phyloP scores from a whole-genome alignment of 1,140 invertebrate species.

The Penaeus japonicus region DNA sequence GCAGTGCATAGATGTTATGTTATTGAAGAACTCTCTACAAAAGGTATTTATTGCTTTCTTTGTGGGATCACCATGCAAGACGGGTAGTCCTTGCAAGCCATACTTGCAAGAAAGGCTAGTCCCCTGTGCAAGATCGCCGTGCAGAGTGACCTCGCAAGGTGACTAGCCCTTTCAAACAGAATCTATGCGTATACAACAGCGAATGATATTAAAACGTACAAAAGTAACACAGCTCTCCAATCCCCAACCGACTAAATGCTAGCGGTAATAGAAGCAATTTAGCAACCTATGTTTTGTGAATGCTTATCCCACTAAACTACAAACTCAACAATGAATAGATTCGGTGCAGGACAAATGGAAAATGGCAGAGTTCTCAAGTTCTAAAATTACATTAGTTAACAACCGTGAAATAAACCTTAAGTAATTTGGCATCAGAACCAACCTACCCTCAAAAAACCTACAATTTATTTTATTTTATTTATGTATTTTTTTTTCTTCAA shows the following conservation, averaged over 20 bases:
- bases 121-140: too few species aligned
- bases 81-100: slow-evolving; percentile 24
- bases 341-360: slow-evolving; percentile 15
- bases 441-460: slow-evolving; percentile 39
- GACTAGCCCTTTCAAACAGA: too few species aligned
- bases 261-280: slow-evolving; percentile 26
- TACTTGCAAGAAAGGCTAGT: too few species aligned
- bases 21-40: slow-evolving; percentile 57
- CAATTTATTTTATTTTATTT: slow-evolving; percentile 7
- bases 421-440: slow-evolving; percentile 42
- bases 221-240: slow-evolving; percentile 3
- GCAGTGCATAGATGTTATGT: slow-evolving; percentile 54
- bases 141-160: too few species aligned
- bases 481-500: not conserved
- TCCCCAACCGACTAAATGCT: not conserved
- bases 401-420: slow-evolving; percentile 18
- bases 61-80: slow-evolving; percentile 53
- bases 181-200: not conserved
- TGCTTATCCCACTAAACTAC: slow-evolving; percentile 26
- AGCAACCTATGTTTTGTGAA: slow-evolving; percentile 18
- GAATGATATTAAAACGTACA: slow-evolving; percentile 19
- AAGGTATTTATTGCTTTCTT: slow-evolving; percentile 55
- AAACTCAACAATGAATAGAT: slow-evolving; percentile 15
- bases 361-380: slow-evolving; percentile 32
- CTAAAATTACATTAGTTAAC: slow-evolving; percentile 28